Percentiles rank a stretch among this genome's conserved stretches.
Evolutionary conservation across 2,797 vertebrate species (phyloP).

Genomic region (Xenentodon cancila): DNA sequence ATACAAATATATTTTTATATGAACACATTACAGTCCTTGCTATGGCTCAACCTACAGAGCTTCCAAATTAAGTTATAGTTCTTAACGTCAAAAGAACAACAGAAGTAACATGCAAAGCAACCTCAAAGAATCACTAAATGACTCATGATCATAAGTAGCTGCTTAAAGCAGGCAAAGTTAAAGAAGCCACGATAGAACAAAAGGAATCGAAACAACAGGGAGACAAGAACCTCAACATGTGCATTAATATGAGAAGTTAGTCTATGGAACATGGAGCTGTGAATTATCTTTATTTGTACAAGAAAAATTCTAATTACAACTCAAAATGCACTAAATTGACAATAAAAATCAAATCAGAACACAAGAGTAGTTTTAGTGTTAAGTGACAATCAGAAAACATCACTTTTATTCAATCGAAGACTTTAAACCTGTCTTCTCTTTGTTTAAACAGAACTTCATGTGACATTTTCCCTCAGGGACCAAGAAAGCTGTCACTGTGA

Average conservation of each 20-base stretch:
- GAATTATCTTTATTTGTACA: not conserved
- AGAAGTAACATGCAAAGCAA: too few species aligned
- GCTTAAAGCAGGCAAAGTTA: not conserved
- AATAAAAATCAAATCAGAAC: constrained; percentile 17
- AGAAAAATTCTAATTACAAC: constrained; percentile 4
- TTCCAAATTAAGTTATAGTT: too few species aligned
- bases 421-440: constrained; percentile 17
- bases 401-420: not conserved
- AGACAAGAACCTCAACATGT: not conserved
- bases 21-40: too few species aligned
- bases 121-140: too few species aligned
- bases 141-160: too few species aligned
- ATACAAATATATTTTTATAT: too few species aligned
- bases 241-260: too few species aligned
- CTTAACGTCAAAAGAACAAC: too few species aligned
- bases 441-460: constrained; percentile 33
- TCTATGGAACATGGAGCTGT: too few species aligned
- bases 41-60: too few species aligned
- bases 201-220: constrained; percentile 1
- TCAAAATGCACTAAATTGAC: not conserved
- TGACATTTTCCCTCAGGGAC: constrained; percentile 46
- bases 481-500: constrained; percentile 36
- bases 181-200: constrained; percentile 6
- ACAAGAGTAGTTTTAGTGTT: not conserved
- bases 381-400: constrained; percentile 13